Percentiles rank a stretch among this genome's conserved stretches.
Conservation (phyloP, 2,113 vertebrate genomes). For the Bostrychus sinensis region DNA sequence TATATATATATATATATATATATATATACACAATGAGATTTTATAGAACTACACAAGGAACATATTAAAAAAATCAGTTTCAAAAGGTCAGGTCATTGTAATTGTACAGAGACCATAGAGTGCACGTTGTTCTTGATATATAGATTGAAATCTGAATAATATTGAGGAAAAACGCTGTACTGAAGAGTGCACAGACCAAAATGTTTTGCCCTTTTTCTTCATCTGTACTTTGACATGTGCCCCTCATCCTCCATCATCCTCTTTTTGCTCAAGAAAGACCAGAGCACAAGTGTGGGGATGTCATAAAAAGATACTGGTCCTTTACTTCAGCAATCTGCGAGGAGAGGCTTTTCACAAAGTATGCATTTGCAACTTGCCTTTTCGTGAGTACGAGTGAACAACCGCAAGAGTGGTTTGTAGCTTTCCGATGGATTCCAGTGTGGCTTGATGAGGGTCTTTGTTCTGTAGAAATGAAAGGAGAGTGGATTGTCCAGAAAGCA, state of each 20-base stretch:
- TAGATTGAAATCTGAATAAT: neutral
- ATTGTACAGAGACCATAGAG: neutral
- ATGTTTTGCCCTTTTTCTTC: neutral
- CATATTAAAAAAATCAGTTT: neutral
- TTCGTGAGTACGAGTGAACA: constrained; percentile 28
- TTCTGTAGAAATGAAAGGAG: constrained; percentile 19
- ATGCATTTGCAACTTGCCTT: constrained; percentile 28
- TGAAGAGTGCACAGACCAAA: neutral
- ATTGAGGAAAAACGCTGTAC: neutral
- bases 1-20: too few species aligned
- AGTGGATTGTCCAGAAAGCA: neutral
- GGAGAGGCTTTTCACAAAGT: constrained; percentile 20
- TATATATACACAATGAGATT: too few species aligned
- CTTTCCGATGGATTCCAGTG: constrained; percentile 24
- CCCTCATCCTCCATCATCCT: neutral
- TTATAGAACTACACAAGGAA: neutral
- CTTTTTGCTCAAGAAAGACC: neutral
- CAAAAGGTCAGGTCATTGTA: neutral
- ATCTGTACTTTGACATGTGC: constrained; percentile 4
- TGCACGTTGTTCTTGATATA: neutral
- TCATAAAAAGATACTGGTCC: constrained; percentile 4
- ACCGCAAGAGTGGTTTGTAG: constrained; percentile 25
- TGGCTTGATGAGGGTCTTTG: constrained; percentile 30
- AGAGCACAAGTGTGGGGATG: neutral
- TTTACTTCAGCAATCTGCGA: constrained; percentile 8